Conservation (phyloP, 2,113 vertebrate species). For the Microcebus griseorufus region DNA sequence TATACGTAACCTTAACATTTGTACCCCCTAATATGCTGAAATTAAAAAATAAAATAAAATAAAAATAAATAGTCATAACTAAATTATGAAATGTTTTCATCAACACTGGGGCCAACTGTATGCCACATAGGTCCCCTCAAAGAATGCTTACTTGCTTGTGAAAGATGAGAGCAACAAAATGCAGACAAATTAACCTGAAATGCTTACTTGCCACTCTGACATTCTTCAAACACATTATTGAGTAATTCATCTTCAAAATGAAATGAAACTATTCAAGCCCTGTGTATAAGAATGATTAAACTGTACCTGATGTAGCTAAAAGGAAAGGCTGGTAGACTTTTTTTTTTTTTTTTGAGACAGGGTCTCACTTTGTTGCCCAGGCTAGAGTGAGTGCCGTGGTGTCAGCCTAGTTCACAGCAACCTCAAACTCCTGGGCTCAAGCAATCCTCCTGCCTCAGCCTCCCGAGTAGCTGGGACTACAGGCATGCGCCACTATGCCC, state of each 20-base stretch:
- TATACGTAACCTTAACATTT: too few species aligned
- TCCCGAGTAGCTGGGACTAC: too few species aligned
- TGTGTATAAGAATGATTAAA: conserved; percentile 56
- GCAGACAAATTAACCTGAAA: not conserved
- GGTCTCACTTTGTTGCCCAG: too few species aligned
- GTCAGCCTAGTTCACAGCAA: too few species aligned
- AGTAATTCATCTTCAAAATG: not conserved
- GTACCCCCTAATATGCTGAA: too few species aligned
- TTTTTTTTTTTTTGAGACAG: too few species aligned
- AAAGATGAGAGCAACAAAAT: not conserved
- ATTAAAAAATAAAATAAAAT: too few species aligned
- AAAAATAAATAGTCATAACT: not conserved
- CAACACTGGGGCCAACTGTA: not conserved
- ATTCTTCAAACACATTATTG: not conserved
- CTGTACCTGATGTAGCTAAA: not conserved
- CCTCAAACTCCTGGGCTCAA: too few species aligned
- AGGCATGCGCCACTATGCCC: too few species aligned
- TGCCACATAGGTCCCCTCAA: not conserved
- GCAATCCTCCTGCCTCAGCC: too few species aligned
- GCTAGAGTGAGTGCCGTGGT: too few species aligned
- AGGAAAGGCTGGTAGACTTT: too few species aligned
- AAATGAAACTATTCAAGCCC: not conserved
- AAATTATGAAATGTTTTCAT: not conserved
- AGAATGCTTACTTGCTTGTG: not conserved
- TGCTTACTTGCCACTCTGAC: not conserved